Evolutionary conservation across 2,888 invertebrate genomes (phyloP), one percentile per base, ranked within the genome.

Genomic region (Thymelicus sylvestris): DNA sequence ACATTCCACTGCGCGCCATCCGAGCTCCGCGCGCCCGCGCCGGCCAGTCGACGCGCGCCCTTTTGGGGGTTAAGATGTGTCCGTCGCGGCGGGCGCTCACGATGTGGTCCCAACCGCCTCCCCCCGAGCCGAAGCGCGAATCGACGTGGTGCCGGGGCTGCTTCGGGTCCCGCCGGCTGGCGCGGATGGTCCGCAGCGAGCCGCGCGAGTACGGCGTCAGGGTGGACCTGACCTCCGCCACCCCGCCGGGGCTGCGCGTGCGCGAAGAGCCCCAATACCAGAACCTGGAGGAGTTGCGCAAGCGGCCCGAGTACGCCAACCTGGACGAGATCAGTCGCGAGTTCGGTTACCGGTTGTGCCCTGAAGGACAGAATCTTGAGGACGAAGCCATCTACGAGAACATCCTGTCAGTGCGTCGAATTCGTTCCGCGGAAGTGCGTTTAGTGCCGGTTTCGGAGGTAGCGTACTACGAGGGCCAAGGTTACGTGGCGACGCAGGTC

Each of bases 31-130:
- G 87, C 90, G 89, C 83, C 78, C 78, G 78, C 90, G 90, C 87
- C 92, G 92, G 90, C 87, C 92, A 93, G 93, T 93, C 91, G 91
- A 84, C 90, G 91, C 90, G 92, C 92, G 92, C 92, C 93, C 92
- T 93, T 92, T 92, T 93, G 91, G 93, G 93, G 93, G 92, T 91
- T 92, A 93, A 93, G 90, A 93, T 93, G 93, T 93, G 93, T 92
- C 93, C 90, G 88, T 86, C 84, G 89, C 91, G 91, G 87, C 91
- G 91, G 87, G 89, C 93, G 89, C 89, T 90, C 88, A 88, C 90
- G 83, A 94, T 94, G 94, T 94, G 94, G 93, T 92, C 91, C 88
- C 91, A 91, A 80, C 92, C 90, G 86, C 90, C 92, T 84, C 91
- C 88, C 83, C 92, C 92, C 83, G 91, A 85, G 74, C 84, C 87